phyloP scores from a whole-genome alignment of 2,113 vertebrate species.

The Pipa parva region DNA sequence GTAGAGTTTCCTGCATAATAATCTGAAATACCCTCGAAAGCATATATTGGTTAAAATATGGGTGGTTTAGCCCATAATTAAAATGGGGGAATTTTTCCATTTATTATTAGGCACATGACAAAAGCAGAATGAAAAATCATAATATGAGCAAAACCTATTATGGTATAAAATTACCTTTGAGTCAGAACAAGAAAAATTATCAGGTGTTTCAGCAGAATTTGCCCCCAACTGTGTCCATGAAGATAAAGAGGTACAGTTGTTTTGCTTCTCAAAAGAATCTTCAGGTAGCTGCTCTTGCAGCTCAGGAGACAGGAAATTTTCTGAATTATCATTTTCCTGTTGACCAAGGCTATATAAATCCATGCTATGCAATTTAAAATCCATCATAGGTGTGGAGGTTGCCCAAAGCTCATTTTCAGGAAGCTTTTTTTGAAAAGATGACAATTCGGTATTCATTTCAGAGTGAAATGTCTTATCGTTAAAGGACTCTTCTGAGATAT shows the following conservation, averaged over 20 bases:
- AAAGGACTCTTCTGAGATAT: slow-evolving; percentile 53
- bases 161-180: slow-evolving; percentile 34
- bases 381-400: slow-evolving; percentile 45
- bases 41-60: too few species aligned
- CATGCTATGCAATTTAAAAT: slow-evolving; percentile 49
- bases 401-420: slow-evolving; percentile 44
- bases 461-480: slow-evolving; percentile 3
- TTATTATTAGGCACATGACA: too few species aligned
- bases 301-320: slow-evolving; percentile 26
- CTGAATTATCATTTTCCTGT: slow-evolving; percentile 32
- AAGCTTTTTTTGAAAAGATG: slow-evolving; percentile 44
- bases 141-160: too few species aligned
- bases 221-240: slow-evolving; percentile 47
- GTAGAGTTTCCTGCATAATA: too few species aligned
- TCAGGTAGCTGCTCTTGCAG: slow-evolving; percentile 41
- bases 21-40: too few species aligned
- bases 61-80: too few species aligned
- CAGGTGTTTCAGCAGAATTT: slow-evolving; percentile 44
- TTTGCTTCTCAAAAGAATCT: slow-evolving; percentile 46
- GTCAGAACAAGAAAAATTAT: not conserved
- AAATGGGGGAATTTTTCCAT: too few species aligned
- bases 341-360: slow-evolving; percentile 52
- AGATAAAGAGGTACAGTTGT: slow-evolving; percentile 43
- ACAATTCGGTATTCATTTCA: slow-evolving; percentile 41
- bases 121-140: too few species aligned